Conservation (phyloP, 2,797 vertebrate species). For the Hippocampus kuda region DNA sequence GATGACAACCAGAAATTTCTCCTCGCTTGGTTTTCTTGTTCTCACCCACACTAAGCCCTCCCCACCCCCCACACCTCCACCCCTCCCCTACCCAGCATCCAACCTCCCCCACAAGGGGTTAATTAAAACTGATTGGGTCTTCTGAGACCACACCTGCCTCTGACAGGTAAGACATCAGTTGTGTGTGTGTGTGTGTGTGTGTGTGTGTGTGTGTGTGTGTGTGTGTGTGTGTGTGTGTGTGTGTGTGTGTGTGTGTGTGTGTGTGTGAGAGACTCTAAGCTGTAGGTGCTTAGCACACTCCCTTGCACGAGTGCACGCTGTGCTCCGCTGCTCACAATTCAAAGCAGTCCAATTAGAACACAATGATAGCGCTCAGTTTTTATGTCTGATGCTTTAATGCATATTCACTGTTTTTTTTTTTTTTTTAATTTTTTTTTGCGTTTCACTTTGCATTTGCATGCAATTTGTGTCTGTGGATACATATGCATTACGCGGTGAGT, state of each 20-base stretch:
- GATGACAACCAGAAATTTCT: conserved; percentile 10
- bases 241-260: neutral
- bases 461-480: conserved; percentile 29
- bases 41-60: conserved; percentile 12
- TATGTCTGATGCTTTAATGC: conserved; percentile 13
- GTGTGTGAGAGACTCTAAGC: conserved; percentile 34
- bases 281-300: conserved; percentile 45
- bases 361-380: conserved; percentile 14
- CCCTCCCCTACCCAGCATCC: conserved; percentile 20
- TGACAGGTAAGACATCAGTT: conserved; percentile 61
- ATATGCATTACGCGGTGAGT: conserved; percentile 34
- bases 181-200: conserved; percentile 21
- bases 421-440: conserved; percentile 2
- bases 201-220: conserved; percentile 33
- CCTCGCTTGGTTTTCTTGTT: neutral
- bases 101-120: conserved; percentile 66
- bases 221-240: conserved; percentile 29
- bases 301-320: conserved; percentile 40
- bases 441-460: conserved; percentile 43
- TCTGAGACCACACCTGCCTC: conserved; percentile 67
- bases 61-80: conserved; percentile 9
- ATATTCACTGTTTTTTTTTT: conserved; percentile 22
- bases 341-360: conserved; percentile 32
- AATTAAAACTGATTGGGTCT: conserved; percentile 78
- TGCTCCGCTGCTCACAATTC: conserved; percentile 43